Percentiles rank a stretch among this genome's conserved stretches.
phyloP scores from a whole-genome alignment of 2,888 invertebrate species.

The Cheilosia impressa region DNA sequence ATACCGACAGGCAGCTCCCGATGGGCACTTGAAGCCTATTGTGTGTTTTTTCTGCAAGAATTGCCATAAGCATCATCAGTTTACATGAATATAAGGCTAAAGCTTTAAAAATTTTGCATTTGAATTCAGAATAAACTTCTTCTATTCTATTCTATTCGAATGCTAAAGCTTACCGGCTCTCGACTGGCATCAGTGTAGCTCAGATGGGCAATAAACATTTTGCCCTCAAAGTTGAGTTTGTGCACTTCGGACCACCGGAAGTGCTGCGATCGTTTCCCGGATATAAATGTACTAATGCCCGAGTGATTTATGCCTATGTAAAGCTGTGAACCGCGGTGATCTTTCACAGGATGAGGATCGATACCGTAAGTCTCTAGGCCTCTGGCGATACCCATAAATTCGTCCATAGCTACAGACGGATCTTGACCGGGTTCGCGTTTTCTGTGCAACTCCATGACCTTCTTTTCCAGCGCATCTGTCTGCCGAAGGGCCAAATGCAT shows the following conservation, averaged over 20 bases:
- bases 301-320: conserved; percentile 98
- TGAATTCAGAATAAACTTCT: too few species aligned
- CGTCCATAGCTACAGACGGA: conserved; percentile 93
- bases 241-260: conserved; percentile 98
- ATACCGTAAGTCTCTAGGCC: conserved; percentile 98
- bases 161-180: conserved; percentile 80
- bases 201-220: conserved; percentile 98
- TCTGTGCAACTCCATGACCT: conserved; percentile 96
- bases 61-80: neutral
- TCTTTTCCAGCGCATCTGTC: conserved; percentile 95
- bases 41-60: conserved; percentile 92
- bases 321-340: conserved; percentile 95
- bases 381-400: conserved; percentile 95
- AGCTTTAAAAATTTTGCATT: too few species aligned
- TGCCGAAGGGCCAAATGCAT: conserved; percentile 96
- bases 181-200: conserved; percentile 93
- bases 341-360: conserved; percentile 99
- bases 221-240: conserved; percentile 98
- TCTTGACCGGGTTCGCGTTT: conserved; percentile 93
- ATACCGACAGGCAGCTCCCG: conserved; percentile 95
- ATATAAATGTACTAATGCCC: conserved; percentile 97
- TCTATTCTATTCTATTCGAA: too few species aligned
- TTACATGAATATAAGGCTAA: neutral
- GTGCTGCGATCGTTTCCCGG: conserved; percentile 95
- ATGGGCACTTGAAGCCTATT: conserved; percentile 97